These are phyloP conservation scores for Hydrotaea diabolus DNA, from an alignment of 2,888 invertebrate species.

Conservation along the genomic window DNA sequence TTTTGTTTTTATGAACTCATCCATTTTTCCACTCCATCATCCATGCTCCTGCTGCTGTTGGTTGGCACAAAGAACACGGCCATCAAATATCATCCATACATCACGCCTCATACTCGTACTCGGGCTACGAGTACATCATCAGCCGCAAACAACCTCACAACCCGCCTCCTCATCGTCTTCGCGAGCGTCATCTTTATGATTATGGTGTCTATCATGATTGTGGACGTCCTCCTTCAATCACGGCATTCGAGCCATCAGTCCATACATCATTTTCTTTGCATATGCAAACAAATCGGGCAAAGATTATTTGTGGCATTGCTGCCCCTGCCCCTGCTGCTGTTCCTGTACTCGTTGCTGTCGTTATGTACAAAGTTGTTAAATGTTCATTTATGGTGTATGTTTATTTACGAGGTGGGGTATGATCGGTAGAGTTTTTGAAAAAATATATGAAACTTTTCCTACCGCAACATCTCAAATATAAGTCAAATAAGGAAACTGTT, in stretches of 20 bases:
- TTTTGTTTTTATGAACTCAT: conserved; percentile 12
- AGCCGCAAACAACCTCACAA: too few species aligned
- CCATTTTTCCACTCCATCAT: too few species aligned
- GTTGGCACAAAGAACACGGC: not conserved
- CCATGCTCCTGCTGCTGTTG: not conserved
- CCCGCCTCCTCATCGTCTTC: not conserved
- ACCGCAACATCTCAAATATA: too few species aligned
- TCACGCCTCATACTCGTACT: conserved; percentile 1
- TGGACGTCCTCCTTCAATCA: not conserved
- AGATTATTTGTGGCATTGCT: not conserved
- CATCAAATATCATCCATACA: conserved; percentile 5
- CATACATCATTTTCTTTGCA: conserved; percentile 15
- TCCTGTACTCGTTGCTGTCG: not conserved
- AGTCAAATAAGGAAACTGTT: too few species aligned
- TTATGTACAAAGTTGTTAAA: conserved; percentile 21
- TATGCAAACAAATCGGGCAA: conserved; percentile 7
- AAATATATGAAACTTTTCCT: too few species aligned
- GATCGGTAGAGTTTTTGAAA: not conserved
- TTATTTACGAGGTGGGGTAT: not conserved
- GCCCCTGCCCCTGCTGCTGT: too few species aligned
- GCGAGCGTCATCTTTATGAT: not conserved
- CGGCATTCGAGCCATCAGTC: not conserved
- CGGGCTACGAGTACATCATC: too few species aligned
- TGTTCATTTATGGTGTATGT: not conserved
- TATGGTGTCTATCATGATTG: not conserved